Percentiles rank a stretch among this genome's conserved stretches.
These are phyloP conservation scores for Bambusicola thoracicus DNA, from an alignment of 2,113 vertebrate species.

Conservation along the genomic window DNA sequence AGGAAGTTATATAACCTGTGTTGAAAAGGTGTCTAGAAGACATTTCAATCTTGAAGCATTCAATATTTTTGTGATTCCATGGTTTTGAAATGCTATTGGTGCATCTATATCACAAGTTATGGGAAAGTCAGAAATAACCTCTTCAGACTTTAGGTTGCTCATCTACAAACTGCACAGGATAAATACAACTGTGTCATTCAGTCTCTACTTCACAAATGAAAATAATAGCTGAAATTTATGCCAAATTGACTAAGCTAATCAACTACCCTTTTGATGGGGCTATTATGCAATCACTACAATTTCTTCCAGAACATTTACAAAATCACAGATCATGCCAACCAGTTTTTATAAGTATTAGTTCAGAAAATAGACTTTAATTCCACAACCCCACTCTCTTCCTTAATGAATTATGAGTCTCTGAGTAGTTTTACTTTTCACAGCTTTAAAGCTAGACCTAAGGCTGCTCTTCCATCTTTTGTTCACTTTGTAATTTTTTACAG, in stretches of 20 bases:
- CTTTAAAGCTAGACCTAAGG: conserved; percentile 3
- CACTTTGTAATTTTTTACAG: neutral
- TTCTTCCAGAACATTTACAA: conserved; percentile 74
- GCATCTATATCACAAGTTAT: neutral
- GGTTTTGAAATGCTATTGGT: neutral
- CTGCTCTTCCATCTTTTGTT: neutral
- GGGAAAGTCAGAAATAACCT: neutral
- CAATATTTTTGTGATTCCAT: neutral
- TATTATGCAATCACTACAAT: conserved; percentile 71
- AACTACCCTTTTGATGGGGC: conserved; percentile 53
- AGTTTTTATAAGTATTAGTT: conserved; percentile 65
- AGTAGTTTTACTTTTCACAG: conserved; percentile 11
- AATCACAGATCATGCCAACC: conserved; percentile 59
- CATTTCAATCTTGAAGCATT: neutral
- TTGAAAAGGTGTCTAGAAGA: neutral
- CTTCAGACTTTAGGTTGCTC: neutral
- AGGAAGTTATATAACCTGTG: neutral
- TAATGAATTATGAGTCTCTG: conserved; percentile 49
- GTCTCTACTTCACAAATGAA: conserved; percentile 57
- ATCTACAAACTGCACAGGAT: conserved; percentile 5
- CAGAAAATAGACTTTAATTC: conserved; percentile 58
- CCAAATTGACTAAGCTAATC: conserved; percentile 72
- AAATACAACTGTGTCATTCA: conserved; percentile 34
- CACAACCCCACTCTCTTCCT: neutral
- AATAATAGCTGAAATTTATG: conserved; percentile 72